Evolutionary conservation across 2,113 vertebrate species (phyloP).

Genomic region (Mormyrus iriodes): DNA sequence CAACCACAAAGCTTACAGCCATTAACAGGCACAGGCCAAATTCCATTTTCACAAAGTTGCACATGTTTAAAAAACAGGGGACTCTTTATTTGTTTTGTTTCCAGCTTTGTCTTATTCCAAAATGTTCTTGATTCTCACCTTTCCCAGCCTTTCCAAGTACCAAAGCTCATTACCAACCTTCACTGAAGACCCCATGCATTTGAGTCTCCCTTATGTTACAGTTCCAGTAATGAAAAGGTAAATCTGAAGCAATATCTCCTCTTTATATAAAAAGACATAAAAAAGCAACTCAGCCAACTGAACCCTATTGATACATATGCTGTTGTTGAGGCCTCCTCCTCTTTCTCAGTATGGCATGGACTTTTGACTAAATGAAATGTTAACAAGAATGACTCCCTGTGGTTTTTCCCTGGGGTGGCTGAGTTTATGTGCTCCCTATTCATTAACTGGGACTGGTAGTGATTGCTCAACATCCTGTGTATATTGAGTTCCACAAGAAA

Average conservation of each 20-base stretch:
- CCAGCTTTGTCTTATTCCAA: neutral
- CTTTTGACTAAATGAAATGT: neutral
- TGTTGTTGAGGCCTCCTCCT: neutral
- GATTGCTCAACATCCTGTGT: neutral
- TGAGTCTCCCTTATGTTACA: neutral
- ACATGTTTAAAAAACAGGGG: neutral
- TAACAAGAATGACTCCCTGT: neutral
- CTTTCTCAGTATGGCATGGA: neutral
- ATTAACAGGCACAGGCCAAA: neutral
- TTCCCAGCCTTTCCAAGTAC: neutral
- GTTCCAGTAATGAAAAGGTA: neutral
- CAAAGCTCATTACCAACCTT: neutral
- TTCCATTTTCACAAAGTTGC: neutral
- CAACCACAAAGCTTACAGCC: neutral
- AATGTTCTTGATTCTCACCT: neutral
- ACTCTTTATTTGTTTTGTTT: neutral
- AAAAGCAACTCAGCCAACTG: neutral
- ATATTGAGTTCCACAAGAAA: neutral
- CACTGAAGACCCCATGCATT: neutral
- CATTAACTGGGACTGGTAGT: neutral
- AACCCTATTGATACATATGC: neutral
- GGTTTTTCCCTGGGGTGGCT: neutral
- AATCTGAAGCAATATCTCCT: neutral
- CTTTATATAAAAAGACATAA: neutral
- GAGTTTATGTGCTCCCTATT: neutral